Conservation (phyloP, 1,140 invertebrate species). For the Grapholita molesta region DNA sequence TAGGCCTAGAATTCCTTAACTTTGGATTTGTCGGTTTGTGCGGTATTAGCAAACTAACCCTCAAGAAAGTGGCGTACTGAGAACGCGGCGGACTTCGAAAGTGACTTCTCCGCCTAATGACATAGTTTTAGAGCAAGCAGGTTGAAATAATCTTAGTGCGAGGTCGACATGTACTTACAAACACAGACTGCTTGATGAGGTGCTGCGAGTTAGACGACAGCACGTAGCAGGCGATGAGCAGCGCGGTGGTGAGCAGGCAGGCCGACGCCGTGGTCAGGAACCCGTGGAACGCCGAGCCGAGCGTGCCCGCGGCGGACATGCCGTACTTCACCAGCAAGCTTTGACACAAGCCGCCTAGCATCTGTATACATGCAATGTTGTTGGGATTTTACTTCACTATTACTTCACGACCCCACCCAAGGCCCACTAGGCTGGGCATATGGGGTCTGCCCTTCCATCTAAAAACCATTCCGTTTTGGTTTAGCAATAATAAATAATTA, state of each 20-base stretch:
- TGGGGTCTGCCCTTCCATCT: no score
- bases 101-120: no score
- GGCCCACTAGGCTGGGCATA: no score
- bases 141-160: neutral
- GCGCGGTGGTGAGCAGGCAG: constrained; percentile 84
- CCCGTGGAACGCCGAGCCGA: constrained; percentile 86
- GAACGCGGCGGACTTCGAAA: no score
- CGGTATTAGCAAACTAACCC: no score
- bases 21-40: no score
- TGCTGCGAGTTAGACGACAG: constrained; percentile 86
- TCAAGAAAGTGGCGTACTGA: no score
- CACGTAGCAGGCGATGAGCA: constrained; percentile 86
- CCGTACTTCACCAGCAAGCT: constrained; percentile 87
- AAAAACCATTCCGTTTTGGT: no score
- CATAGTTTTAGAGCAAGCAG: no score
- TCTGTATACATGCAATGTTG: constrained; percentile 60
- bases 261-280: constrained; percentile 87
- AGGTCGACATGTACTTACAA: constrained; percentile 81
- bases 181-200: constrained; percentile 86
- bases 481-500: no score
- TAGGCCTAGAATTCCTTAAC: no score
- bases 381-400: neutral
- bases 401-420: no score
- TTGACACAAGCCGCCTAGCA: constrained; percentile 86
- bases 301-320: constrained; percentile 80